Evolutionary conservation across 2,888 invertebrate species (phyloP), one percentile per base, ranked within the genome.

Genomic region (Anorthoa munda): DNA sequence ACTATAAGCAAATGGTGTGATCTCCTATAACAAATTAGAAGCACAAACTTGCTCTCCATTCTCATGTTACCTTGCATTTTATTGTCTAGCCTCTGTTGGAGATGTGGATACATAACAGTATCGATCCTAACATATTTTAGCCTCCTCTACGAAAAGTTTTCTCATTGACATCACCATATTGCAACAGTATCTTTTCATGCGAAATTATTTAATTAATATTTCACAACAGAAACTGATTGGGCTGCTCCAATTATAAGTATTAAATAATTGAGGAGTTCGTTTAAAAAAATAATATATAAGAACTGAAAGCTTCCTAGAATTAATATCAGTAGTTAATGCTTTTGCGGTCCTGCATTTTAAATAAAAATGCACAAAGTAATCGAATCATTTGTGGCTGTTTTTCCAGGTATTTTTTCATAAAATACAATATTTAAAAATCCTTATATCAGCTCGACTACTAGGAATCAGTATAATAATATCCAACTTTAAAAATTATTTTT

Each of bases 181-280:
- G 39, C 55, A 70, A 51, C 21, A 15, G 50, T 58, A 55, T n/a
- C 12, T 48, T 48, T 51, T 51, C 21, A 46, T 18, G 2, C 7
- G 12, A 15, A 46, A 72, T 21, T 4, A 51, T 70, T 59, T 26
- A 45, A 59, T 70, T 59, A 31, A 31, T 31, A 59, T 18, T 46
- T 21, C 46, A 71, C 26, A 59, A 18, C 4, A 58, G 31, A 26
- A 23, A 70, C 59, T 45, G 50, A 69, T 46, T 69, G 51, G 12
- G 7, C 4, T 31, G 13, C 15, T 55, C n/a, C 21, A 53, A 55
- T 60, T 61, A 46, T 26, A 53, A 15, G 2, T 23, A 21, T 55
- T 17, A 55, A 31, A 23, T 23, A 13, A 48, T 17, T 46, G 17
- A 26, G 4, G 11, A 11, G 15, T 31, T 46, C 7, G 26, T 26